A percentile compares a stretch with the other conserved stretches of the same genome.
Evolutionary conservation across 2,797 vertebrate genomes (phyloP).

Genomic region (Pangasius djambal): DNA sequence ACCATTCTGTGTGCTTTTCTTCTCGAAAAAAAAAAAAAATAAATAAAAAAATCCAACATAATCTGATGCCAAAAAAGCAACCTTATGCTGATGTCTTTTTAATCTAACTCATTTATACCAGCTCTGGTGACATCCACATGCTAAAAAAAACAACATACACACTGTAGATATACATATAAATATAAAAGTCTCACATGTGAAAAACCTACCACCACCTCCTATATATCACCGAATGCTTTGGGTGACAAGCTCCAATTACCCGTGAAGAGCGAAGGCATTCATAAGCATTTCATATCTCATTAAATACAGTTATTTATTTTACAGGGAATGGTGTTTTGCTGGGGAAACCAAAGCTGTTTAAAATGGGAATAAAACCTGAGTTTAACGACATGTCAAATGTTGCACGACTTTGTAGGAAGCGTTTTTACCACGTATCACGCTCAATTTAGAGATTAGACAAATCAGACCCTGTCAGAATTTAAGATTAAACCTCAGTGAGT

Average conservation of each 20-base stretch:
- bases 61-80: background rate
- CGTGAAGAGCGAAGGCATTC: constrained; percentile 71
- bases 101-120: background rate
- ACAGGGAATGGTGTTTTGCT: constrained; percentile 58
- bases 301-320: constrained; percentile 79
- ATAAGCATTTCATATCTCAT: constrained; percentile 77
- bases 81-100: background rate
- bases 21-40: no score
- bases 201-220: constrained; percentile 56
- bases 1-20: background rate
- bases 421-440: constrained; percentile 40
- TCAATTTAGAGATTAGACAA: constrained; percentile 53
- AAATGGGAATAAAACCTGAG: constrained; percentile 57
- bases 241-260: constrained; percentile 78
- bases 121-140: constrained; percentile 8
- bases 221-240: constrained; percentile 76
- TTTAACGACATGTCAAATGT: constrained; percentile 62
- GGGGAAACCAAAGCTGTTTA: constrained; percentile 57
- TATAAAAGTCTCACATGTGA: constrained; percentile 57
- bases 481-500: constrained; percentile 33
- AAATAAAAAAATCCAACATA: background rate
- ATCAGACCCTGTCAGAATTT: constrained; percentile 41
- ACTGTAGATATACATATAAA: constrained; percentile 57
- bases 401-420: constrained; percentile 49
- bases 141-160: constrained; percentile 57